Evolutionary conservation across 2,113 vertebrate species (phyloP).

Genomic region (Epinephelus cyanopodus): DNA sequence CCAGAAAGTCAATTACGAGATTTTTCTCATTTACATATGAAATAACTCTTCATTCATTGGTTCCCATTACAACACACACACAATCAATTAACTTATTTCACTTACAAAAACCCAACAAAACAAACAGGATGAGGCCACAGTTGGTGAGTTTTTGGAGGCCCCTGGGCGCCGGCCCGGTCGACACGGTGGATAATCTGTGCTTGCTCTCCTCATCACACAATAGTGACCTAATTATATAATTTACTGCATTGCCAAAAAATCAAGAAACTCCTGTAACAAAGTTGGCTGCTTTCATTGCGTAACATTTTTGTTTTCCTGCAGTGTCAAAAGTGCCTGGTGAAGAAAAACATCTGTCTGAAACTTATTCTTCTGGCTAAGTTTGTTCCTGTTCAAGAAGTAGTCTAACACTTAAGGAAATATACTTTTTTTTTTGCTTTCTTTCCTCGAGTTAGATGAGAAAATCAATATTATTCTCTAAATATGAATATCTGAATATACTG

Average conservation of each 20-base stretch:
- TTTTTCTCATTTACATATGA: no score
- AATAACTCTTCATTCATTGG: no score
- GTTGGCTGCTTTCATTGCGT: not conserved
- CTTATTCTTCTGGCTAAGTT: not conserved
- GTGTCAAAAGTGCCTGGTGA: not conserved
- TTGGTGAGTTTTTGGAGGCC: no score
- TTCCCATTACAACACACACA: no score
- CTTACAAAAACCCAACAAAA: no score
- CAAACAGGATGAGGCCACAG: no score
- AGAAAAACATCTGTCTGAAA: not conserved
- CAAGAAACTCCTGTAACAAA: not conserved
- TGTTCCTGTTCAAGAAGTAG: not conserved
- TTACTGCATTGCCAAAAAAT: not conserved
- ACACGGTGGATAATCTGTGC: not conserved
- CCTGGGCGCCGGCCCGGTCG: no score
- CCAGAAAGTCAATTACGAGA: no score
- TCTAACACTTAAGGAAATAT: not conserved
- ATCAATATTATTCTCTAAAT: no score
- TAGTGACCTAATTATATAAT: not conserved
- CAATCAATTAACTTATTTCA: no score
- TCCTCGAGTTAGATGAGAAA: not conserved
- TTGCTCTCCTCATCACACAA: not conserved
- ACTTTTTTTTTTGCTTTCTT: not conserved
- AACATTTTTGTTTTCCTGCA: not conserved
- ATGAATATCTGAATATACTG: no score